phyloP scores from a whole-genome alignment of 2,888 invertebrate species.

The Cataglyphis cursor region DNA sequence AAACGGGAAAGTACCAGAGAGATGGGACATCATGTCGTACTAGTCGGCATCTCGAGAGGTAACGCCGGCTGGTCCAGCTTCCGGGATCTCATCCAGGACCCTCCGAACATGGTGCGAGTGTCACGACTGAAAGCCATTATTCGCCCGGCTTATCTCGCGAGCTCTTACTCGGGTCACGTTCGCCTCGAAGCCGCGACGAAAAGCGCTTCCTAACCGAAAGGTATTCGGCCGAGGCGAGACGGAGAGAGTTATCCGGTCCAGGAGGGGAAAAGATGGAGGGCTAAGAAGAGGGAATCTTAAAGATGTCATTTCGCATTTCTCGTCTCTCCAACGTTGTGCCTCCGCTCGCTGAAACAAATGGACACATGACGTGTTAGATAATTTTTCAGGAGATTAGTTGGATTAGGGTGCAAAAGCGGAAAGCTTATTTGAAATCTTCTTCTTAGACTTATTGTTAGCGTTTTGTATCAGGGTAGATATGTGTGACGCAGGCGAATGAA shows the following conservation, averaged over 20 bases:
- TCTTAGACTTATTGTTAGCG: neutral
- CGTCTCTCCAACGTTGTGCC: constrained; percentile 29
- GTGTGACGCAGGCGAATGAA: neutral
- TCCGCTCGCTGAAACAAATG: constrained; percentile 33
- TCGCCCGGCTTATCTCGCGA: constrained; percentile 60
- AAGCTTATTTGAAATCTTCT: constrained; percentile 27
- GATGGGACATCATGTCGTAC: constrained; percentile 19
- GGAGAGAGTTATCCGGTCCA: constrained; percentile 7
- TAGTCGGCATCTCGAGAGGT: constrained; percentile 12
- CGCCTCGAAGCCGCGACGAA: constrained; percentile 32
- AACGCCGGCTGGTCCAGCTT: constrained; percentile 54
- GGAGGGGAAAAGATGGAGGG: no score
- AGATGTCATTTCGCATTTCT: neutral
- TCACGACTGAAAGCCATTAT: constrained; percentile 66
- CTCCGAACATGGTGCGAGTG: constrained; percentile 60
- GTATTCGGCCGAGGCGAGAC: constrained; percentile 25
- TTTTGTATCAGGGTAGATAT: constrained; percentile 13
- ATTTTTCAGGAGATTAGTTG: constrained; percentile 42
- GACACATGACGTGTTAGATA: constrained; percentile 30
- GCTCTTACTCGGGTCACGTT: constrained; percentile 62
- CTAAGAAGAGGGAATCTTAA: neutral
- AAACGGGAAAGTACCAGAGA: constrained; percentile 14
- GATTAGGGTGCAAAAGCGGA: constrained; percentile 10
- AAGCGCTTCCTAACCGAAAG: constrained; percentile 50
- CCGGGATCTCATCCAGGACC: constrained; percentile 61